Evolutionary conservation across 2,888 invertebrate genomes (phyloP).

Genomic region (Palloptera scutellata): DNA sequence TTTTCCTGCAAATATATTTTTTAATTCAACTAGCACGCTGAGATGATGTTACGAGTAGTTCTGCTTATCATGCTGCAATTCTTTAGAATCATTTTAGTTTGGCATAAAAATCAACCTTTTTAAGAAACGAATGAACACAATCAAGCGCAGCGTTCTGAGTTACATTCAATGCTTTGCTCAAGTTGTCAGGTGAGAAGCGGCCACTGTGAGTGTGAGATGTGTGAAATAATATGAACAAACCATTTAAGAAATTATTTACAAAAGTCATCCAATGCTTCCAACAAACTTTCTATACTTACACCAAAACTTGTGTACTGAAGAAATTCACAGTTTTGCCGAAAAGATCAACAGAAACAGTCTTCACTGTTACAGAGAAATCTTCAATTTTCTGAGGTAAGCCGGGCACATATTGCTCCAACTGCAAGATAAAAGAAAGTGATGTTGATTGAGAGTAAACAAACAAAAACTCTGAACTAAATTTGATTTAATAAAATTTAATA

Average conservation of each 20-base stretch:
- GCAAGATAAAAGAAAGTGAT: slow-evolving; percentile 37
- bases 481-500: too few relatives aligned
- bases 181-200: slow-evolving; percentile 78
- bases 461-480: too few relatives aligned
- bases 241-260: not conserved
- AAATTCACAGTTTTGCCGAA: slow-evolving; percentile 69
- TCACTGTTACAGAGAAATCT: slow-evolving; percentile 64
- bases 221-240: not conserved
- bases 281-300: slow-evolving; percentile 69
- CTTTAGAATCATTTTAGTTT: slow-evolving; percentile 71
- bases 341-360: slow-evolving; percentile 66
- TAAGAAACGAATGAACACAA: slow-evolving; percentile 78
- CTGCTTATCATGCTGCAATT: not conserved
- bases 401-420: slow-evolving; percentile 78
- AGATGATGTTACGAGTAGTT: slow-evolving; percentile 7
- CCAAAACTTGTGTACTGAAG: slow-evolving; percentile 77
- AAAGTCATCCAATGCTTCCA: not conserved
- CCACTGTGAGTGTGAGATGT: slow-evolving; percentile 68
- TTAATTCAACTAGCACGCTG: not conserved
- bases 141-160: slow-evolving; percentile 73
- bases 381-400: slow-evolving; percentile 74
- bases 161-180: slow-evolving; percentile 75
- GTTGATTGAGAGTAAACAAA: not conserved
- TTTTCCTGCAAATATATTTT: too few relatives aligned
- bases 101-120: slow-evolving; percentile 79